phyloP scores from a whole-genome alignment of 2,113 vertebrate genomes.

The Tragelaphus scriptus region DNA sequence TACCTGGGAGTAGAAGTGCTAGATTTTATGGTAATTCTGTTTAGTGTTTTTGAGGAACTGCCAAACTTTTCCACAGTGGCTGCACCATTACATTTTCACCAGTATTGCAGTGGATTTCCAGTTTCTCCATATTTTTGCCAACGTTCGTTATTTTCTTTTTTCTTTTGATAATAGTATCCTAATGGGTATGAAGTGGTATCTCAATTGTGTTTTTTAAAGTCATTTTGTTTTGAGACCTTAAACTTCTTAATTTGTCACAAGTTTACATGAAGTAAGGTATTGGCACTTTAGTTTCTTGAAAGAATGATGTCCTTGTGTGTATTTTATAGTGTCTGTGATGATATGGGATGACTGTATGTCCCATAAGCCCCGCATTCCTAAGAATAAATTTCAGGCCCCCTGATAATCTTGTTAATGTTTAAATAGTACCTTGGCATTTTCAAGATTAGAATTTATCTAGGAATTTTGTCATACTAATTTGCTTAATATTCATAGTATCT shows the following conservation, averaged over 20 bases:
- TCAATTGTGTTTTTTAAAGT: not conserved
- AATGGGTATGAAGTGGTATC: not conserved
- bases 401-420: not conserved
- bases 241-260: not conserved
- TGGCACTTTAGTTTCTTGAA: not conserved
- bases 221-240: not conserved
- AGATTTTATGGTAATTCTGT: not conserved
- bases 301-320: not conserved
- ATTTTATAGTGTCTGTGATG: not conserved
- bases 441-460: conserved; percentile 10
- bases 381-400: not conserved
- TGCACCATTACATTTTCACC: not conserved
- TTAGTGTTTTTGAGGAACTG: not conserved
- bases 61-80: not conserved
- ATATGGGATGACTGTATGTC: not conserved
- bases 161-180: not conserved
- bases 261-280: not conserved
- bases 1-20: not conserved
- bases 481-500: not conserved
- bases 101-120: not conserved
- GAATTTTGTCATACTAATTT: not conserved
- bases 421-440: not conserved
- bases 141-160: not conserved
- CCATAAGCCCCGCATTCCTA: not conserved
- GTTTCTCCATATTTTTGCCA: not conserved